Evolutionary conservation across 2,113 vertebrate genomes (phyloP), one percentile per base, ranked within the genome.

Genomic region (Pan troglodytes): DNA sequence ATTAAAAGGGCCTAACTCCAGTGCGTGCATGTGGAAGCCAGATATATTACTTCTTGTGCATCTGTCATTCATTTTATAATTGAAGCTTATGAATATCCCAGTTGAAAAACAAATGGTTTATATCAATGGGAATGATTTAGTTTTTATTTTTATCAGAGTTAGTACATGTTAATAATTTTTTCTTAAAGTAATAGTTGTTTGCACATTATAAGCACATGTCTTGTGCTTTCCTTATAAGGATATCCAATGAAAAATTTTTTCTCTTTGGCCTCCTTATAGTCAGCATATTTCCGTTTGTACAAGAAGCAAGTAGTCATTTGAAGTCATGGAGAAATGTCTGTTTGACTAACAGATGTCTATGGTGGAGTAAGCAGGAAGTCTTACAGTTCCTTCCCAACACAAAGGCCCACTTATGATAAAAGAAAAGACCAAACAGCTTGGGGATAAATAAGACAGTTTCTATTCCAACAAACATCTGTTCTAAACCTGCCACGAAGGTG

Each of bases 41-140:
- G 97, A 97, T 57, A 92, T 55, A 67, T 43, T 43, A 78, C 76
- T 96, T 82, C n/a, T 97, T 97, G 88, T 97, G 94, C 98, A 98
- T 98, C 98, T 98, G 98, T 59, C 97, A 97, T 97, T 98, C 96
- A 98, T 98, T 98, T 97, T 86, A 96, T 90, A 76, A 97, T 97
- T 88, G 93, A 96, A 98, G 97, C 98, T 98, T 97, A 98, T 97
- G 97, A 97, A 97, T 97, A 98, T 93, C 94, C 93, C 86, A 91
- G 97, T 97, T 98, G 97, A 98, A 98, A 90, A 97, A 96, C 97
- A 97, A 97, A 97, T 75, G 86, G 96, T 97, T 98, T 85, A 1
- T 55, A 95, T 97, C 96, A 96, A 84, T 98, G 97, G 94, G 94
- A 94, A 97, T 94, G 88, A 96, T 97, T 98, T 97, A 93, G 38